phyloP scores from a whole-genome alignment of 2,888 invertebrate species.

The Ormyrus thymus region DNA sequence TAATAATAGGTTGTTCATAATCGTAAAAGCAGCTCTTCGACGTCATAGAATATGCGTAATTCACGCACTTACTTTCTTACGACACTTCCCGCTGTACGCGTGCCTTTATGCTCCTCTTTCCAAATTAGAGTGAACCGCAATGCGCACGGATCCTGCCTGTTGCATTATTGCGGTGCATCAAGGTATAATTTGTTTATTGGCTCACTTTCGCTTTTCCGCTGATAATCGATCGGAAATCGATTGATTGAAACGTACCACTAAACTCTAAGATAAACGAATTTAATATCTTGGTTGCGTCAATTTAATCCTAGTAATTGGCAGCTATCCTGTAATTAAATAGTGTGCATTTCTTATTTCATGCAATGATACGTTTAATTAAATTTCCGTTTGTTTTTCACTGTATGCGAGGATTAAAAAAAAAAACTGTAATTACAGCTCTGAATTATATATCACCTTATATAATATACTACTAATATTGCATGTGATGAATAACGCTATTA shows the following conservation, averaged over 20 bases:
- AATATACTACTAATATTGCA: too few species aligned
- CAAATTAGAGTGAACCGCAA: constrained; percentile 19
- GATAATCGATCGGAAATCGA: constrained; percentile 53
- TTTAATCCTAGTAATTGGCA: constrained; percentile 40
- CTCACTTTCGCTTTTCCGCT: constrained; percentile 42
- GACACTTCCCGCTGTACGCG: constrained; percentile 29
- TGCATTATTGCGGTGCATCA: constrained; percentile 16
- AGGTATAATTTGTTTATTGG: constrained; percentile 35
- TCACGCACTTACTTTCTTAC: constrained; percentile 9
- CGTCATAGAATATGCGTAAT: too few species aligned
- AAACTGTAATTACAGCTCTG: too few species aligned
- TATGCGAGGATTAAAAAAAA: not conserved
- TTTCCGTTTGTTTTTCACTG: constrained; percentile 33
- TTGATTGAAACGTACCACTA: constrained; percentile 26
- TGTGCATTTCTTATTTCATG: constrained; percentile 24
- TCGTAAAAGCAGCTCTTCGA: too few species aligned
- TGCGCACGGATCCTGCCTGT: not conserved
- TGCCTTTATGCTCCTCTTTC: constrained; percentile 6
- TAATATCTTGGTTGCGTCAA: constrained; percentile 36
- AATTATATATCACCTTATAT: too few species aligned
- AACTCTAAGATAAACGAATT: constrained; percentile 8
- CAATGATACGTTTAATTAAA: constrained; percentile 34
- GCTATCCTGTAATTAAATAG: constrained; percentile 31
- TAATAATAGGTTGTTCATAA: too few species aligned
- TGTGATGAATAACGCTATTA: not conserved